Conservation (phyloP, 2,113 vertebrate species). For the Hippocampus guttulatus region DNA sequence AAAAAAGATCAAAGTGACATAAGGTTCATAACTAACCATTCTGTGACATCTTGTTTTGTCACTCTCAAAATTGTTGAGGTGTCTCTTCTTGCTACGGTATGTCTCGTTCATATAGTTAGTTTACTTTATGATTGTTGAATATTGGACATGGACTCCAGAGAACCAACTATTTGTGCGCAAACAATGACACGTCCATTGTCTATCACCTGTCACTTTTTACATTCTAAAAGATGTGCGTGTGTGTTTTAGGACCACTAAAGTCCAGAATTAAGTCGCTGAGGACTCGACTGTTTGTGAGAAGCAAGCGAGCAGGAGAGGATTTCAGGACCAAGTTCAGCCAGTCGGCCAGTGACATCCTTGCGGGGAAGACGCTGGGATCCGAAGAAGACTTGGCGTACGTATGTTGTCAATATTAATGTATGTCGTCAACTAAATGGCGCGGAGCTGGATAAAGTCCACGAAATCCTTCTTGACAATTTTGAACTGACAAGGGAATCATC, state of each 20-base stretch:
- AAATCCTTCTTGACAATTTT: neutral
- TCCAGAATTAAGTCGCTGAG: constrained; percentile 84
- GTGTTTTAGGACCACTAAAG: constrained; percentile 78
- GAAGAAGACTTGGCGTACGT: constrained; percentile 75
- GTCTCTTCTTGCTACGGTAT: too few relatives aligned
- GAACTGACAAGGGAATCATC: neutral
- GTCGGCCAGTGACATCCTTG: constrained; percentile 75
- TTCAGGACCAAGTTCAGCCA: constrained; percentile 75
- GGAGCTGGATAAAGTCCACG: too few relatives aligned
- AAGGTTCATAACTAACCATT: too few relatives aligned
- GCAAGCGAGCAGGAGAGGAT: constrained; percentile 72
- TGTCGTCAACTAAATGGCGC: too few relatives aligned
- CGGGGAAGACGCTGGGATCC: constrained; percentile 68
- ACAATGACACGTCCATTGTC: neutral
- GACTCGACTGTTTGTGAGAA: constrained; percentile 78
- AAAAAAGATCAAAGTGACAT: too few relatives aligned
- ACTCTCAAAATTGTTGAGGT: too few relatives aligned
- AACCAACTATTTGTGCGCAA: neutral
- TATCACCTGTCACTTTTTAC: neutral
- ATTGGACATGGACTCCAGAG: neutral
- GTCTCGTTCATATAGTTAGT: too few relatives aligned
- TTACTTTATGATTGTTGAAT: neutral
- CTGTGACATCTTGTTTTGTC: too few relatives aligned
- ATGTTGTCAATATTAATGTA: neutral
- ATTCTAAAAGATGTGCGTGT: neutral